These are phyloP conservation scores for Elmis aenea DNA, from an alignment of 2,888 invertebrate species.

Conservation along the genomic window DNA sequence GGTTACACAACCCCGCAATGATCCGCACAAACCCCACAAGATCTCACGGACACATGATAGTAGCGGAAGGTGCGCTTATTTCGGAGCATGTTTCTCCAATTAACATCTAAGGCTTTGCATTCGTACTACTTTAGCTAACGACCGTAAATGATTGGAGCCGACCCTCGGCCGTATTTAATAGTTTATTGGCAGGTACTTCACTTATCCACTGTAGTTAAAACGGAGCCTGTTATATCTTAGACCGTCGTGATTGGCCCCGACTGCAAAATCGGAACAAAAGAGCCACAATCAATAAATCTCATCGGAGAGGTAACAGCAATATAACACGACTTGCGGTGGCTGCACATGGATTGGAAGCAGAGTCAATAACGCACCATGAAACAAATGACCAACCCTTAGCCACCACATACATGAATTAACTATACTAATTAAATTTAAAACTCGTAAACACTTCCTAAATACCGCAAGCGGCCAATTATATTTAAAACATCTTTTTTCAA, in stretches of 20 bases:
- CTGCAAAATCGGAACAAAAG: conserved; percentile 27
- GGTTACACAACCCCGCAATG: too few species aligned
- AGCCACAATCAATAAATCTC: conserved; percentile 31
- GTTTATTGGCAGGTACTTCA: conserved; percentile 25
- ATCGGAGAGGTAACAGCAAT: conserved; percentile 30
- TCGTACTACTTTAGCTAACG: too few species aligned
- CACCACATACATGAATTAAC: conserved; percentile 21
- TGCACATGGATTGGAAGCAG: conserved; percentile 23
- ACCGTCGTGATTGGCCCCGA: conserved; percentile 29
- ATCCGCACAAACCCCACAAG: too few species aligned
- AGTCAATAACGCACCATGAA: conserved; percentile 30
- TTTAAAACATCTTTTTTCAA: too few species aligned
- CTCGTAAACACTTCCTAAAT: too few species aligned
- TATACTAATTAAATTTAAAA: too few species aligned
- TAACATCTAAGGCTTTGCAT: too few species aligned
- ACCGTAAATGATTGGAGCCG: conserved; percentile 14
- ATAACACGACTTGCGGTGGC: conserved; percentile 26
- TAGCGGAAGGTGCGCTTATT: too few species aligned
- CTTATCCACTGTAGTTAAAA: conserved; percentile 22
- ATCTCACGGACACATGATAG: too few species aligned
- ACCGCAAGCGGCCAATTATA: too few species aligned
- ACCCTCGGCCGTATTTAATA: conserved; percentile 16
- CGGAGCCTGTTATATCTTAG: conserved; percentile 28
- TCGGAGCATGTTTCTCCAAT: too few species aligned
- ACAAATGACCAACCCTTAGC: conserved; percentile 28